Base-by-base conservation (phyloP, 2,888 invertebrate species). In the Mystacides longicornis region DNA sequence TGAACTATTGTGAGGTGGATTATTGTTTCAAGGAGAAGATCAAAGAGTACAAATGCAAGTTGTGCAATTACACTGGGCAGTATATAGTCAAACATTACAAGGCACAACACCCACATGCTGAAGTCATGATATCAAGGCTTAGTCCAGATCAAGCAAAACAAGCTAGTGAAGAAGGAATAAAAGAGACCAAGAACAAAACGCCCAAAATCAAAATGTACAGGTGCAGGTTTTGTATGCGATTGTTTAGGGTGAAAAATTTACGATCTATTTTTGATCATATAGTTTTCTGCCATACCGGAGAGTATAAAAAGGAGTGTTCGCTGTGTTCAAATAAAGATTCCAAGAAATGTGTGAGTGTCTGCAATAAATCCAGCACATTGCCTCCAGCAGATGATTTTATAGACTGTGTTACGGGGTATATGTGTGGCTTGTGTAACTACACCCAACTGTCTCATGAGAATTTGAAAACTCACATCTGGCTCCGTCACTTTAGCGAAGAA, bases 401-500 rank as follows among this genome's bases (percentile, higher is more conserved):
- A 0, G 68, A 68, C 55, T 73, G 75, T 63, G 65, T 77, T 19
- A 69, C 72, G 49, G 85, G 84, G 0, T 85, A 82, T 64, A 74
- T 89, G 2, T 90, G 90, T 65, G 76, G 79, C 2, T 74, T 80
- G 55, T 91, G 91, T 65, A 83, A 89, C 66, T 91, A 79, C 62
- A 78, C 86, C 1, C 91, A 91, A 68, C 66, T 88, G 60, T 75
- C 77, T 4, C 69, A 78, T 49, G 69, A 72, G 31, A 81, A 82
- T 64, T 69, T 89, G 0, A 78, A 82, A 59, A 74, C 74, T 0
- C 90, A 91, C 63, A 72, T 86, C 1, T 72, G 77, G 46, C 66
- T 70, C 1, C 79, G 80, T 59, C 86, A 82, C 62, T 67, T 72
- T 48, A 70, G 72, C 47, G 69, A 74, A 51, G 70, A 75, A 58